Evolutionary conservation across 2,113 vertebrate genomes (phyloP), one percentile per base, ranked within the genome.

Genomic region (Electrona antarctica): DNA sequence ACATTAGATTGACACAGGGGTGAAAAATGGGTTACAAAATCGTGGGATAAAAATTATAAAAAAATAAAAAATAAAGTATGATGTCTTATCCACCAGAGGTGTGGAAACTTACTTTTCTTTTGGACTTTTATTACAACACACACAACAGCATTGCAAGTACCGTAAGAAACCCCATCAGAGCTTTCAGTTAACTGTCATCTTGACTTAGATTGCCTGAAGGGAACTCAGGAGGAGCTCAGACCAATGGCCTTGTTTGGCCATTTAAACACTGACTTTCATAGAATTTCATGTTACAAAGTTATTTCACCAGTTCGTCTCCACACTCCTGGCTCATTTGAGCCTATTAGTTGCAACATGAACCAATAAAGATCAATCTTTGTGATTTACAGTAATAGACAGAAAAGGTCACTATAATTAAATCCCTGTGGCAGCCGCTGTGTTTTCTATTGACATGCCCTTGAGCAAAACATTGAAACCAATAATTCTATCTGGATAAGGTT

Each of bases 131-230:
- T 89, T 79, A 74, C 41, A 50, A 64, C 63, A 79, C 50, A 69
- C 85, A 82, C 78, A 82, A 80, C 78, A 89, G 74, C 78, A 80
- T 74, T 71, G 76, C 78, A 89, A 89, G 90, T 21, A 21, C 21
- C 1, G 21, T 21, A 52, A 74, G 85, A 87, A 76, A 77, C 52
- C 51, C 79, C 83, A 87, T 88, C 88, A 85, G 46, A 77, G 63
- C 66, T 86, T 89, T 85, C 71, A 89, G 90, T 90, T 88, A 83
- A 73, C 78, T 88, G 83, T 87, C 90, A 89, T 85, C 50, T 83
- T 21, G 21, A 21, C 21, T 21, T 55, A 5, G 61, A 87, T 86
- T 80, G 68, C 77, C 86, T 74, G 72, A 69, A 74, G 83, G 64
- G 82, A 84, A 69, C 74, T 83, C 76, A 73, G 73, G 68, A 82